Evolutionary conservation across 2,797 vertebrate genomes (phyloP).

Genomic region (Meda fulgida): DNA sequence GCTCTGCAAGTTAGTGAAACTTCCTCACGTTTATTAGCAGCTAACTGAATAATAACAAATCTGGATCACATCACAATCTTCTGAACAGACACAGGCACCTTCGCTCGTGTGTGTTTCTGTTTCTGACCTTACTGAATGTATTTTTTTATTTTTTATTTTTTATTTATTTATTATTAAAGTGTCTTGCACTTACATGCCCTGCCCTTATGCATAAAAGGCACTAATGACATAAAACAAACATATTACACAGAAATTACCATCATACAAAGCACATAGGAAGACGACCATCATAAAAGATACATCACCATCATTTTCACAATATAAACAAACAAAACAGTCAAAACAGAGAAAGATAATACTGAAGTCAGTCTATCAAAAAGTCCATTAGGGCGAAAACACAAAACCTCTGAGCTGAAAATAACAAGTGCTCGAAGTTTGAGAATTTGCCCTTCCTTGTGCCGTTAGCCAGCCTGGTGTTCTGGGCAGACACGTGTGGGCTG

Average conservation of each 20-base stretch:
- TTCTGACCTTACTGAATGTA: not conserved
- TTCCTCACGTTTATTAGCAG: not conserved
- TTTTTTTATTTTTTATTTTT: no score
- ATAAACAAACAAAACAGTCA: no score
- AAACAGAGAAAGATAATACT: no score
- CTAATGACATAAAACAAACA: no score
- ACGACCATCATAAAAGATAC: no score
- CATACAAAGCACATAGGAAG: no score
- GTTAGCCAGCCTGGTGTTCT: slow-evolving; percentile 40
- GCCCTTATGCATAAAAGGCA: no score
- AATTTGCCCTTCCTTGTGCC: not conserved
- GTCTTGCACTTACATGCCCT: no score
- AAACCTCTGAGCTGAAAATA: not conserved
- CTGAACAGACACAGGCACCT: not conserved
- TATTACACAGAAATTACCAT: no score
- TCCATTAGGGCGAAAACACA: not conserved
- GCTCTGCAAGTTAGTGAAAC: not conserved
- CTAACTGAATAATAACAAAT: no score
- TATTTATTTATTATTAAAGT: no score
- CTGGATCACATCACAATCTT: not conserved
- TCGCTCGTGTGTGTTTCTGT: not conserved
- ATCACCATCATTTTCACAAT: no score
- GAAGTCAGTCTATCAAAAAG: not conserved
- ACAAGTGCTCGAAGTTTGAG: not conserved
- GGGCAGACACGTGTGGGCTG: slow-evolving; percentile 43